Evolutionary conservation across 2,797 vertebrate genomes (phyloP).

Genomic region (Rhinogobio ventralis): DNA sequence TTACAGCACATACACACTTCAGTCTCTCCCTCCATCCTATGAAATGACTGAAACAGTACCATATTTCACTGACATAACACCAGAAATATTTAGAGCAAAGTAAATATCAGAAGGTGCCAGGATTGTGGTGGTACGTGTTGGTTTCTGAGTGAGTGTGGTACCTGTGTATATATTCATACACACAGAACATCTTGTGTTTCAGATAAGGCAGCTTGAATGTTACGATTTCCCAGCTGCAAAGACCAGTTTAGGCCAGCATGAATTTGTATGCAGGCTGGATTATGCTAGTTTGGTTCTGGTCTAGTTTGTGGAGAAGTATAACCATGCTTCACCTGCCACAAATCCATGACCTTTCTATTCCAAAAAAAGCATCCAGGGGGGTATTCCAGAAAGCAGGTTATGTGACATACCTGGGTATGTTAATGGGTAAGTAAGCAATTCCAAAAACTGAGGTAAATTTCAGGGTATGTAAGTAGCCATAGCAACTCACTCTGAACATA

Average conservation of each 20-base stretch:
- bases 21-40: slow-evolving; percentile 16
- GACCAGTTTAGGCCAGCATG: neutral
- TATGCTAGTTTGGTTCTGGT: neutral
- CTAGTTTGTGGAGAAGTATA: neutral
- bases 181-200: slow-evolving; percentile 7
- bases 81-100: slow-evolving; percentile 38
- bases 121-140: slow-evolving; percentile 59
- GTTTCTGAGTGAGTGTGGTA: slow-evolving; percentile 47
- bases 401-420: too few species aligned
- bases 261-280: neutral
- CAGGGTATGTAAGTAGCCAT: too few species aligned
- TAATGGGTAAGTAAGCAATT: too few species aligned
- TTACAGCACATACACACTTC: neutral
- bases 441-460: too few species aligned
- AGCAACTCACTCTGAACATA: too few species aligned
- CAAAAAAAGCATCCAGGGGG: too few species aligned
- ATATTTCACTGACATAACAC: slow-evolving; percentile 27
- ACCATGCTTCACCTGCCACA: neutral
- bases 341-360: neutral
- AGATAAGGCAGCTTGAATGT: slow-evolving; percentile 3
- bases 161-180: slow-evolving; percentile 22
- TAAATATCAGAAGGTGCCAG: slow-evolving; percentile 57
- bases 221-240: neutral
- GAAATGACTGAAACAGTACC: slow-evolving; percentile 20
- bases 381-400: too few species aligned